These are phyloP conservation scores for Ophioninae sp. DNA, from an alignment of 2,888 invertebrate species.

Conservation along the genomic window DNA sequence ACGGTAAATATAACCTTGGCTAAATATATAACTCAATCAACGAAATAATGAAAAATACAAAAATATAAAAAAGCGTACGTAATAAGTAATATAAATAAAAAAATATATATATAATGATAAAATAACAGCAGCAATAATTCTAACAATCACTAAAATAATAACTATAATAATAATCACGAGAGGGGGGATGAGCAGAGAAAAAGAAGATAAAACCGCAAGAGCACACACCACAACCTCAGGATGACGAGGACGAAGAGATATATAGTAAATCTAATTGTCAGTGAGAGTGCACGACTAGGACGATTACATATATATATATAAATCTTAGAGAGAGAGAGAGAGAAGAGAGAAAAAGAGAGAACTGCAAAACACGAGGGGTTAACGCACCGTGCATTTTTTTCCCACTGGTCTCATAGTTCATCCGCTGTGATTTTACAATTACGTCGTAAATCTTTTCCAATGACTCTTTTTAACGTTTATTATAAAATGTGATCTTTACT, in stretches of 20 bases:
- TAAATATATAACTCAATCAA: no score
- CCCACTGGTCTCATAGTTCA: constrained; percentile 22
- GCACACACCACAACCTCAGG: constrained; percentile 40
- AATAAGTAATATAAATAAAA: no score
- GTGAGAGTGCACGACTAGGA: constrained; percentile 53
- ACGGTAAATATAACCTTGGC: no score
- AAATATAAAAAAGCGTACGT: no score
- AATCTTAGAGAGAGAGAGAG: neutral
- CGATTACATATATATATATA: neutral
- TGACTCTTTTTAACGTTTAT: neutral
- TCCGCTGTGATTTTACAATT: constrained; percentile 17
- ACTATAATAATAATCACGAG: neutral
- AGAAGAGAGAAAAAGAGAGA: no score
- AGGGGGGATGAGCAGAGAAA: constrained; percentile 4
- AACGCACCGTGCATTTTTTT: constrained; percentile 54
- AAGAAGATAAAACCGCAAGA: constrained; percentile 32
- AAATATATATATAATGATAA: no score
- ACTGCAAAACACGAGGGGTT: constrained; percentile 38
- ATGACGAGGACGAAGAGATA: constrained; percentile 41
- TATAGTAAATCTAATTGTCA: constrained; percentile 50
- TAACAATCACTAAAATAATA: no score
- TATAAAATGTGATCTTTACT: neutral
- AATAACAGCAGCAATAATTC: no score
- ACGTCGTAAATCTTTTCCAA: neutral
- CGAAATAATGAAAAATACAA: no score